Conservation (phyloP, 1,140 invertebrate genomes). For the Cyclina sinensis region DNA sequence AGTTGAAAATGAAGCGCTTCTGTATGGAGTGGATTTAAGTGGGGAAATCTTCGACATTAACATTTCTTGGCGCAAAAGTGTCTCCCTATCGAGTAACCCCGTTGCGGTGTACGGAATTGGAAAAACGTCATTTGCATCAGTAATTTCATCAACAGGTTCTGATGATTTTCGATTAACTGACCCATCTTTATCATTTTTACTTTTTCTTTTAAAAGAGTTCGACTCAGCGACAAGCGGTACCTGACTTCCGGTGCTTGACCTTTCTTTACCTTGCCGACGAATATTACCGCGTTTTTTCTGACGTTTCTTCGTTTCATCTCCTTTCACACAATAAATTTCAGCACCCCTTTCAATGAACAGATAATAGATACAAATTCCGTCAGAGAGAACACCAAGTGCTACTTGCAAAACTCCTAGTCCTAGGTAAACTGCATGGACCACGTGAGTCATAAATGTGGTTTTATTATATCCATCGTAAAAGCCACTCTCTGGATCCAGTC, state of each 20-base stretch:
- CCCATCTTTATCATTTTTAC: not conserved
- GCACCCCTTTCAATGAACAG: conserved; percentile 43
- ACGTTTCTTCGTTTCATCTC: not conserved
- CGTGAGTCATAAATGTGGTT: conserved; percentile 12
- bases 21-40: not conserved
- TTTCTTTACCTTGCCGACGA: not conserved
- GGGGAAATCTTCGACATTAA: not conserved
- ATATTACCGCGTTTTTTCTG: not conserved
- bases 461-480: conserved; percentile 38
- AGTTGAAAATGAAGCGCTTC: conserved; percentile 46
- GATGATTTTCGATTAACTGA: not conserved
- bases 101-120: conserved; percentile 15
- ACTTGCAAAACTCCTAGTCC: conserved; percentile 54
- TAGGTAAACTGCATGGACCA: conserved; percentile 36
- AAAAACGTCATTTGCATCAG: not conserved
- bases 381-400: conserved; percentile 50
- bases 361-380: conserved; percentile 58
- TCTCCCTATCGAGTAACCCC: not conserved
- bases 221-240: conserved; percentile 28
- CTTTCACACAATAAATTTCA: conserved; percentile 8
- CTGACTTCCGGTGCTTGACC: conserved; percentile 52
- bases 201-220: not conserved
- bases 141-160: not conserved
- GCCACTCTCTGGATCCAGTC: conserved; percentile 51
- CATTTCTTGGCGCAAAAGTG: not conserved